Evolutionary conservation across 2,113 vertebrate genomes (phyloP).

Genomic region (Salvelinus namaycush): DNA sequence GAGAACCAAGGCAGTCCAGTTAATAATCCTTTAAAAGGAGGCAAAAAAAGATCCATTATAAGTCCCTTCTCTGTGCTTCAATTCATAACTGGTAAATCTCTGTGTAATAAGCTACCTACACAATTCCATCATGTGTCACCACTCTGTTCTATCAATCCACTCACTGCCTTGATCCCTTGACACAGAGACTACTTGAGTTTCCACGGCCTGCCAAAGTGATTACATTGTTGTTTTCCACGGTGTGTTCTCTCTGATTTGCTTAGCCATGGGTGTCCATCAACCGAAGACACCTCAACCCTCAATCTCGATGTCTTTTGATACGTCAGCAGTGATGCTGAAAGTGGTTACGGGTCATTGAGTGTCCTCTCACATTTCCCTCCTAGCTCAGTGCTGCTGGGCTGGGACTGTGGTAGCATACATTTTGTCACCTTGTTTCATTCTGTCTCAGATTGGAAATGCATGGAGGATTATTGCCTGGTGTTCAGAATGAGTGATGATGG

Average conservation of each 20-base stretch:
- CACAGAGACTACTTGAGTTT: conserved; percentile 1
- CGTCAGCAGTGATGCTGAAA: conserved; percentile 42
- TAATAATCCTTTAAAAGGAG: conserved; percentile 61
- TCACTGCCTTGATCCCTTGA: too few relatives aligned
- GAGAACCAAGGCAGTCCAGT: conserved; percentile 44
- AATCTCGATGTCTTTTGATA: too few relatives aligned
- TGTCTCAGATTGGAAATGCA: conserved; percentile 39
- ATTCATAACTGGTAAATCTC: background rate
- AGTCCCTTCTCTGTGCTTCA: conserved; percentile 48
- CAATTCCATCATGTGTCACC: too few relatives aligned
- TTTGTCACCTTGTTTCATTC: conserved; percentile 65
- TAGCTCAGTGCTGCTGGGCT: conserved; percentile 12
- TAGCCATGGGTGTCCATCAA: conserved; percentile 23
- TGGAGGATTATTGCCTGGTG: conserved; percentile 52
- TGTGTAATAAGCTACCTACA: too few relatives aligned
- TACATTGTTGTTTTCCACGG: conserved; percentile 14
- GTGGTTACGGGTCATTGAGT: conserved; percentile 45
- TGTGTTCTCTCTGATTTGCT: background rate
- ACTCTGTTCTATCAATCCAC: too few relatives aligned
- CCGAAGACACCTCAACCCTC: conserved; percentile 11
- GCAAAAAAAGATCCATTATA: conserved; percentile 52
- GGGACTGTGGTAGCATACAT: conserved; percentile 25
- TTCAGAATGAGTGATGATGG: conserved; percentile 54
- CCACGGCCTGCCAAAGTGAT: background rate
- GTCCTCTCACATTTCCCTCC: conserved; percentile 47